phyloP scores from a whole-genome alignment of 2,888 invertebrate species.

The Apodemia duryi region DNA sequence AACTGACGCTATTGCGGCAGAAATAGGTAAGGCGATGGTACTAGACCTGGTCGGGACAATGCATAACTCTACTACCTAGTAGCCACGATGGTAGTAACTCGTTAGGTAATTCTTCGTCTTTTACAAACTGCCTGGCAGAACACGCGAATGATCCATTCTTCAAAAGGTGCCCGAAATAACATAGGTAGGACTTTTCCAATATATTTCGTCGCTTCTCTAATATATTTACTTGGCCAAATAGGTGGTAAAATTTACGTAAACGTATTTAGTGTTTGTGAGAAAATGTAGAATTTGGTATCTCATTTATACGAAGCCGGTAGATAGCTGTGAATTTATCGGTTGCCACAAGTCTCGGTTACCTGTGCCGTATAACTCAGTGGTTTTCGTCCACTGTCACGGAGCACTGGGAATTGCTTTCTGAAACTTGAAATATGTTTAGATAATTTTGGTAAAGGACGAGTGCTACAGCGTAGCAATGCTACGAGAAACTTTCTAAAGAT shows the following conservation, averaged over 20 bases:
- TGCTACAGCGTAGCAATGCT: constrained; percentile 2
- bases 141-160: too few relatives aligned
- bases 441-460: neutral
- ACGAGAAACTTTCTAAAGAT: neutral
- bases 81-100: too few relatives aligned
- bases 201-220: too few relatives aligned
- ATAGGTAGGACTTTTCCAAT: too few relatives aligned
- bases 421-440: constrained; percentile 3
- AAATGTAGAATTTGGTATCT: constrained; percentile 14
- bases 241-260: neutral
- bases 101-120: too few relatives aligned
- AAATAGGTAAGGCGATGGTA: too few relatives aligned
- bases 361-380: constrained; percentile 11
- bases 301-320: constrained; percentile 2
- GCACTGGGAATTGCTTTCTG: constrained; percentile 11
- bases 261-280: neutral
- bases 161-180: too few relatives aligned
- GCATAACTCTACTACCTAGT: too few relatives aligned
- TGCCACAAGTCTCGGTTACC: neutral
- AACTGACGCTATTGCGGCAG: too few relatives aligned
- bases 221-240: too few relatives aligned
- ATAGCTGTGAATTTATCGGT: constrained; percentile 6
- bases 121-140: too few relatives aligned
- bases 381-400: constrained; percentile 13
- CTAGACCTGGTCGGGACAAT: too few relatives aligned